These are phyloP conservation scores for Hirudo medicinalis DNA, from an alignment of 1,140 invertebrate species.

Conservation along the genomic window DNA sequence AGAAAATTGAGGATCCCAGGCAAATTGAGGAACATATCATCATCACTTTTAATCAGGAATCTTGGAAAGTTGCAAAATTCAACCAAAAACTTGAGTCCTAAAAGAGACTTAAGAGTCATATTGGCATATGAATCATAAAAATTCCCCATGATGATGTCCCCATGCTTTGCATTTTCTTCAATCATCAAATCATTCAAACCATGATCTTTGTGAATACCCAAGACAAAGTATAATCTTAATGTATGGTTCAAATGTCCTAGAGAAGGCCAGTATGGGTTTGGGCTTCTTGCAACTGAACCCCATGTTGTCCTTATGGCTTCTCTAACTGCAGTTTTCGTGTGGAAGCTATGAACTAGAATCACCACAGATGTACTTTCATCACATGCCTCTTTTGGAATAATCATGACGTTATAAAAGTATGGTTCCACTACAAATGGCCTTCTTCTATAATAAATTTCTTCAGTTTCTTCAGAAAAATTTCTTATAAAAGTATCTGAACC, in stretches of 20 bases:
- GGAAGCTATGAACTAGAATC: constrained; percentile 12
- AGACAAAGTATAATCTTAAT: constrained; percentile 15
- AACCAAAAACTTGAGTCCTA: constrained; percentile 66
- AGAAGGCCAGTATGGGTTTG: constrained; percentile 7
- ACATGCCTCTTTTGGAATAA: constrained; percentile 3
- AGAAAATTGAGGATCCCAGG: constrained; percentile 34
- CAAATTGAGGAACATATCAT: constrained; percentile 69
- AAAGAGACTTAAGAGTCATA: constrained; percentile 51
- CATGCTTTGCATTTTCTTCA: constrained; percentile 22
- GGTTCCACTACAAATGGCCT: neutral
- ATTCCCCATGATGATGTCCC: constrained; percentile 33
- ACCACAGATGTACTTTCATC: neutral
- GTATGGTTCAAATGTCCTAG: neutral
- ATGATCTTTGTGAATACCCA: constrained; percentile 17
- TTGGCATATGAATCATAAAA: constrained; percentile 37
- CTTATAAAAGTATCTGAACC: neutral
- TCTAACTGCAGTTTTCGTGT: neutral
- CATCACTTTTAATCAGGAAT: constrained; percentile 73
- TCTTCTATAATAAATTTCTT: constrained; percentile 1
- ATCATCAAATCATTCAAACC: neutral
- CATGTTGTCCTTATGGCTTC: constrained; percentile 14
- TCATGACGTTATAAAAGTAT: constrained; percentile 4
- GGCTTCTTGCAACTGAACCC: constrained; percentile 1
- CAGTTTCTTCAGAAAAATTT: constrained; percentile 1
- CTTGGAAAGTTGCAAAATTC: constrained; percentile 50